Conservation (phyloP, 2,888 invertebrate species). For the Epicampocera succincta region DNA sequence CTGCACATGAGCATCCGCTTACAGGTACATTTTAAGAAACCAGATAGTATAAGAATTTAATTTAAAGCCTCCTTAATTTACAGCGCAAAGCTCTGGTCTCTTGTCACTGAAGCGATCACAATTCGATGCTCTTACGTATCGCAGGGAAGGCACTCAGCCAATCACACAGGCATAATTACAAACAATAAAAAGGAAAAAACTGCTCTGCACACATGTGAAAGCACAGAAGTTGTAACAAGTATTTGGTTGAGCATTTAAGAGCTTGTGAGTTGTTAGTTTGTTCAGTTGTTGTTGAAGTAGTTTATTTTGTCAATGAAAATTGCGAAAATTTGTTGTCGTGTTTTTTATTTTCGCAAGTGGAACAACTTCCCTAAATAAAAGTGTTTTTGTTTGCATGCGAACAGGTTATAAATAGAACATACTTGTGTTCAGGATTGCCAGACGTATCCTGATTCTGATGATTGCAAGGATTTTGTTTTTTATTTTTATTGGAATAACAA, state of each 20-base stretch:
- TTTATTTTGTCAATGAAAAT: conserved; percentile 52
- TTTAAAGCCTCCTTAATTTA: too few relatives aligned
- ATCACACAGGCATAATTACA: conserved; percentile 33
- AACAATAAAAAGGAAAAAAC: conserved; percentile 23
- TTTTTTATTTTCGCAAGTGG: not conserved
- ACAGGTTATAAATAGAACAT: too few relatives aligned
- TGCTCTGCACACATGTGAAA: not conserved
- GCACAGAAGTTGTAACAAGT: not conserved
- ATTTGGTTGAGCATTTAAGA: not conserved
- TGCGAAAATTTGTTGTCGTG: conserved; percentile 13
- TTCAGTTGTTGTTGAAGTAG: conserved; percentile 9
- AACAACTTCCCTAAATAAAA: conserved; percentile 11
- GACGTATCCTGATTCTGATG: not conserved
- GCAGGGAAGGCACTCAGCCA: not conserved
- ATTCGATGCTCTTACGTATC: not conserved
- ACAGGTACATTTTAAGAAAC: not conserved
- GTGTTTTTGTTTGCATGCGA: not conserved
- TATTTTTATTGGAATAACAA: too few relatives aligned
- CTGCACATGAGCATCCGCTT: too few relatives aligned
- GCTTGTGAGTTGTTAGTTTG: not conserved
- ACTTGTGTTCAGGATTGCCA: too few relatives aligned
- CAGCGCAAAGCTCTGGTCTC: conserved; percentile 26
- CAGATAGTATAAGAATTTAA: not conserved
- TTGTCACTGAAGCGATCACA: conserved; percentile 32
- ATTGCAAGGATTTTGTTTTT: not conserved